Evolutionary conservation across 2,888 invertebrate species (phyloP).

Genomic region (Urechis unicinctus): DNA sequence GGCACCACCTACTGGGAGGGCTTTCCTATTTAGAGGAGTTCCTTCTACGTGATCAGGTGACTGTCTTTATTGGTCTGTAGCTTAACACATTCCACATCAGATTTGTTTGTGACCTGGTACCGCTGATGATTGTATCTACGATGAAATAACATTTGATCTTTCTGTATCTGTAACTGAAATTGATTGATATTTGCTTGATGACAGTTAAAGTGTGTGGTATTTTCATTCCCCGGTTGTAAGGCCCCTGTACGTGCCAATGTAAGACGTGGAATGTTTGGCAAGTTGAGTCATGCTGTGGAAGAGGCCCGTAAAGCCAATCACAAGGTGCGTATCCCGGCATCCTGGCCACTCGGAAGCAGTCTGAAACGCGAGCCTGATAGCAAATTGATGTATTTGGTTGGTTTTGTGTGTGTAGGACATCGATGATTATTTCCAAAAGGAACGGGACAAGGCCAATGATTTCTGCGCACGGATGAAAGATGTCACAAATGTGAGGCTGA

Average conservation of each 20-base stretch:
- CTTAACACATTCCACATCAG: no score
- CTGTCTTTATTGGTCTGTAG: constrained; percentile 13
- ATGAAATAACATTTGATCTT: no score
- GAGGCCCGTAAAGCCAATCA: constrained; percentile 40
- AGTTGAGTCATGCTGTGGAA: constrained; percentile 44
- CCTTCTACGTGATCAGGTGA: constrained; percentile 43
- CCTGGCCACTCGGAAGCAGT: no score
- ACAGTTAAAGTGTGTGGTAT: no score
- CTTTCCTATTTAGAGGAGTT: constrained; percentile 41
- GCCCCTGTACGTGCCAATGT: constrained; percentile 45
- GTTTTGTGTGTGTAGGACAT: constrained; percentile 36
- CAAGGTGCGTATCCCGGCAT: constrained; percentile 22
- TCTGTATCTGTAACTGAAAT: no score
- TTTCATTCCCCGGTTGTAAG: no score
- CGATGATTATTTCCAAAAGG: constrained; percentile 50
- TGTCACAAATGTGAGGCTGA: constrained; percentile 37
- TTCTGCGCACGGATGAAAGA: constrained; percentile 43
- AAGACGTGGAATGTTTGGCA: constrained; percentile 43
- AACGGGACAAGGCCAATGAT: constrained; percentile 45
- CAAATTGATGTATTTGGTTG: background rate
- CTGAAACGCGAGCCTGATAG: no score
- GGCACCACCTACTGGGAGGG: constrained; percentile 44
- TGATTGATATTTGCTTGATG: no score
- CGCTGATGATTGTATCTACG: no score
- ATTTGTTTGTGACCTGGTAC: no score